phyloP scores from a whole-genome alignment of 2,113 vertebrate species.

The Dasyornis broadbenti region DNA sequence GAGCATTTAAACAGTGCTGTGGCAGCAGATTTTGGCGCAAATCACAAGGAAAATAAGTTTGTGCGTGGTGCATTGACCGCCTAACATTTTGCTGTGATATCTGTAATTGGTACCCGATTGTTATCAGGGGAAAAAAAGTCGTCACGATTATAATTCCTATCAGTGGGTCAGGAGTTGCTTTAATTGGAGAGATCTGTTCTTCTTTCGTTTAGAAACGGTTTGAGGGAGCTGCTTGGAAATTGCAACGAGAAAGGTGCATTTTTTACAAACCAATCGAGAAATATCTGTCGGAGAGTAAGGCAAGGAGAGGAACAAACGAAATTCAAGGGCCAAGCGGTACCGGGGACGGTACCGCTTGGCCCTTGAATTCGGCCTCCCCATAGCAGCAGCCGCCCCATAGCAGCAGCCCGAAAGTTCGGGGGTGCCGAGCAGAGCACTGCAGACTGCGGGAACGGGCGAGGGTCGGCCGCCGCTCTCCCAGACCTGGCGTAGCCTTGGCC shows the following conservation, averaged over 20 bases:
- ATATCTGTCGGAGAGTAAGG: background rate
- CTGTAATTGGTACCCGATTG: background rate
- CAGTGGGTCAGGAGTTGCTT: background rate
- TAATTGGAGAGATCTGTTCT: background rate
- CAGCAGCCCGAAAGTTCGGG: background rate
- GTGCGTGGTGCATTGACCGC: accelerated
- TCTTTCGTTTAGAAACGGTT: background rate
- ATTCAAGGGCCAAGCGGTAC: background rate
- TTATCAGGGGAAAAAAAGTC: background rate
- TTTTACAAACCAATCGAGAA: background rate
- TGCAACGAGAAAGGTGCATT: background rate
- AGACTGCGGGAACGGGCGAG: no score
- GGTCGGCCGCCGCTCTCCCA: background rate
- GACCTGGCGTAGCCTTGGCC: background rate
- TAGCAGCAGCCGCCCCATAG: no score
- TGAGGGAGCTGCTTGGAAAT: background rate
- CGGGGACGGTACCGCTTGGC: no score
- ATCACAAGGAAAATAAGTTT: background rate
- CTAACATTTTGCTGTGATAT: background rate
- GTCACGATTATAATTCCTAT: background rate
- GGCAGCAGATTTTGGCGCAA: background rate
- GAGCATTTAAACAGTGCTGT: accelerated
- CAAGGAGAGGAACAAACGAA: background rate
- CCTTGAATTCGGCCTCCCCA: no score
- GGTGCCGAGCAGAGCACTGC: no score